Evolutionary conservation across 2,888 invertebrate genomes (phyloP), one percentile per base, ranked within the genome.

Genomic region (Synergus umbraculus): DNA sequence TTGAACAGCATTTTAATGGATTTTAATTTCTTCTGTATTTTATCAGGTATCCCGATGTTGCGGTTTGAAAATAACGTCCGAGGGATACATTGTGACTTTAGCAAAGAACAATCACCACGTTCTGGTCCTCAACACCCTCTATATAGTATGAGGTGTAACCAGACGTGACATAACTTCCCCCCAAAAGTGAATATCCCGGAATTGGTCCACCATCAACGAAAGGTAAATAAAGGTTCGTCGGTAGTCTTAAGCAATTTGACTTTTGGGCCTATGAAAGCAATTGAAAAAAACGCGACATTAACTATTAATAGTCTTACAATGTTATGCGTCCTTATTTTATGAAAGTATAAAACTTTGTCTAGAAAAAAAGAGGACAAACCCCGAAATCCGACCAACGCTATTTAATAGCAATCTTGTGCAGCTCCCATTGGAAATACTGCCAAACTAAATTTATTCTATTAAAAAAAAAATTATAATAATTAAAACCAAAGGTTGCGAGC

Each of bases 61-160:
- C 92, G 98, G 98, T 84, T 94, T 99, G 91, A 98, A 98, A 94
- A 98, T 99, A 90, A 98, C 98, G 80, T 97, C 97, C 29, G 98
- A 98, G 93, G 98, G 98, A 87, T 98, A 97, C 93, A 97, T 98
- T 89, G 97, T 98, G 88, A 98, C 98, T 86, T 94, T 99, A 93
- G 98, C 98, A 92, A 99, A 99, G 94, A 99, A 98, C 94, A 99
- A 99, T 94, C 98, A 99, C 93, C 98, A 98, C 93, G 98, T 99
- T 91, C 95, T 99, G 93, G 97, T 99, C 92, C 95, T 98, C 93
- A 97, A 97, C 94, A 97, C 97, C 89, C 95, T 97, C 92, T 97
- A 97, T 94, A 97, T 97, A 94, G 95, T 96, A 94, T 97, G 96
- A 96, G 95, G 94, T 93, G 93, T 93, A 87, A 87, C 85, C 87